phyloP scores from a whole-genome alignment of 2,888 invertebrate species.

The Polydrusus pterygomalis region DNA sequence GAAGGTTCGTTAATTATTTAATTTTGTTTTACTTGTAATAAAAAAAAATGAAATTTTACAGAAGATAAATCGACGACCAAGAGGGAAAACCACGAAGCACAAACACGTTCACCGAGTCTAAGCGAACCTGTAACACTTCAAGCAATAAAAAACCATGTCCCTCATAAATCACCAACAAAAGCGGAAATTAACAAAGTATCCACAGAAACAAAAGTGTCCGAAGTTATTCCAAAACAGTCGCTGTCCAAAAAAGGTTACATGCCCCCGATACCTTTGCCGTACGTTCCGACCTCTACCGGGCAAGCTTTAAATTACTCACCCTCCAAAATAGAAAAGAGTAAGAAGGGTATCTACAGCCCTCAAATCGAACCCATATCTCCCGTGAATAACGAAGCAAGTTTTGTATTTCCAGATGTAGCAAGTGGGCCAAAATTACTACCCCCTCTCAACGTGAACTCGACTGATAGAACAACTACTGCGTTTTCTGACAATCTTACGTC shows the following conservation, averaged over 20 bases:
- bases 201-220: neutral
- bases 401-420: slow-evolving; percentile 39
- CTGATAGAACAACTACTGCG: neutral
- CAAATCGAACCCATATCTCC: slow-evolving; percentile 56
- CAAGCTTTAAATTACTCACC: neutral
- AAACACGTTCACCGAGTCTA: neutral
- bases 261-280: slow-evolving; percentile 42
- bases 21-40: neutral
- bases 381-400: slow-evolving; percentile 22
- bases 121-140: too few relatives aligned
- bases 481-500: neutral
- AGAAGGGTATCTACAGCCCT: slow-evolving; percentile 49
- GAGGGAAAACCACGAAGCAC: neutral
- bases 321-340: slow-evolving; percentile 30
- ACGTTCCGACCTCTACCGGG: neutral
- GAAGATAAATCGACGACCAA: neutral
- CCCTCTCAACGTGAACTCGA: neutral
- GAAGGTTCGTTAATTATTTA: slow-evolving; percentile 32
- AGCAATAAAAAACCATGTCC: neutral
- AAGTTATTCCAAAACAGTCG: slow-evolving; percentile 10
- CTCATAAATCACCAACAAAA: neutral
- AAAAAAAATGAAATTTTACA: neutral
- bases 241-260: slow-evolving; percentile 39
- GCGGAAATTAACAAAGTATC: neutral
- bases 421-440: neutral